Evolutionary conservation across 2,888 invertebrate species (phyloP).

Genomic region (Eulithis prunata): DNA sequence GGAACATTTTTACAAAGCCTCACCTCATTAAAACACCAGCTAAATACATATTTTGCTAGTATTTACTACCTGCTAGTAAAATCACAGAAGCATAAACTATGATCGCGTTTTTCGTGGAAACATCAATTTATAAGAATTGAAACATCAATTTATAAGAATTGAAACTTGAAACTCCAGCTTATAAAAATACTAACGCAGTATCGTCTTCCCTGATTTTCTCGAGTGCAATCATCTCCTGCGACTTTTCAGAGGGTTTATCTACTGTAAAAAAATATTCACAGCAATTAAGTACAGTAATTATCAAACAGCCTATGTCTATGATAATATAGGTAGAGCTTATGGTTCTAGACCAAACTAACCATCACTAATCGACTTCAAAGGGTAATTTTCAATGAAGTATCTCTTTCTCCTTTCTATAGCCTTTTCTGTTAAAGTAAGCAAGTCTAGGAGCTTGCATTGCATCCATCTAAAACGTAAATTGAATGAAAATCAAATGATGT

Average conservation of each 20-base stretch:
- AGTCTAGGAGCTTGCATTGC: conserved; percentile 70
- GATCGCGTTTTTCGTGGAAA: no score
- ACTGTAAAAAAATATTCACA: neutral
- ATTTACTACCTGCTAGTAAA: no score
- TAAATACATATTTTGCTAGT: no score
- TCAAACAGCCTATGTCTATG: no score
- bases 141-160: no score
- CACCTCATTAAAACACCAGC: no score
- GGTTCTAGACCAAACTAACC: conserved; percentile 46
- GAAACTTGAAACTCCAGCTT: neutral
- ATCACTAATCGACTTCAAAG: conserved; percentile 54
- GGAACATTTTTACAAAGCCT: no score
- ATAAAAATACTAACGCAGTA: conserved; percentile 50
- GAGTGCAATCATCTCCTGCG: conserved; percentile 41
- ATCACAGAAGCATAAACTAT: no score
- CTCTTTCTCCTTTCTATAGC: conserved; percentile 64
- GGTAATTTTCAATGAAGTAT: conserved; percentile 53
- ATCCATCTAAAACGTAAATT: conserved; percentile 56
- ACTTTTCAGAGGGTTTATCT: conserved; percentile 33
- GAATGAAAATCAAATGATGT: no score
- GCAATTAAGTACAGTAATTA: no score
- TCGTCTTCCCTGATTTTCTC: conserved; percentile 47
- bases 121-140: no score
- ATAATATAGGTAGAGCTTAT: no score
- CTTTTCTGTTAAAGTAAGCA: conserved; percentile 71